Conservation (phyloP, 1,140 invertebrate species). For the Frieseomelitta varia region DNA sequence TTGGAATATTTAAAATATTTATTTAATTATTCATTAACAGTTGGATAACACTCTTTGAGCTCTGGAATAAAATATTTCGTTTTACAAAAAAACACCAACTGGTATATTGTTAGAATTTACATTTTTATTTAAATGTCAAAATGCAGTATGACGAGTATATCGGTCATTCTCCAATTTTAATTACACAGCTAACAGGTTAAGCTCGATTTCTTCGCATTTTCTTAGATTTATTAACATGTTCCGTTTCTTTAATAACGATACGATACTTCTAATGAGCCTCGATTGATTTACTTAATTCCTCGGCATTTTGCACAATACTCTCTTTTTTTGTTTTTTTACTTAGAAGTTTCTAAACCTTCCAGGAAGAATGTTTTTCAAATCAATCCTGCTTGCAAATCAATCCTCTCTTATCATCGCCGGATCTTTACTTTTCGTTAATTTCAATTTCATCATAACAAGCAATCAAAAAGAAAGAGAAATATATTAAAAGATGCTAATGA, state of each 20-base stretch:
- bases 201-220: not conserved
- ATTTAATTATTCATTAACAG: too few species aligned
- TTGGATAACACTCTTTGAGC: too few species aligned
- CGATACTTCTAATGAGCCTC: slow-evolving; percentile 14
- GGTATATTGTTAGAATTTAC: too few species aligned
- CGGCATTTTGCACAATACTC: slow-evolving; percentile 4
- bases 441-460: not conserved
- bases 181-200: too few species aligned
- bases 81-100: too few species aligned
- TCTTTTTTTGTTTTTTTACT: not conserved
- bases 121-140: too few species aligned
- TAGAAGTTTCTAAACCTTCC: not conserved
- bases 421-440: not conserved
- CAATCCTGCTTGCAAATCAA: not conserved
- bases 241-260: not conserved
- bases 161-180: too few species aligned
- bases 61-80: too few species aligned
- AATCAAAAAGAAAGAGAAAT: too few species aligned
- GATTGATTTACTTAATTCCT: slow-evolving; percentile 37
- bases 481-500: too few species aligned
- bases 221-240: not conserved
- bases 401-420: not conserved
- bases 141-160: too few species aligned
- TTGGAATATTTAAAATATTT: too few species aligned
- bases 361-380: not conserved